These are phyloP conservation scores for Pachycephala philippinensis DNA, from an alignment of 2,113 vertebrate species.

Conservation along the genomic window DNA sequence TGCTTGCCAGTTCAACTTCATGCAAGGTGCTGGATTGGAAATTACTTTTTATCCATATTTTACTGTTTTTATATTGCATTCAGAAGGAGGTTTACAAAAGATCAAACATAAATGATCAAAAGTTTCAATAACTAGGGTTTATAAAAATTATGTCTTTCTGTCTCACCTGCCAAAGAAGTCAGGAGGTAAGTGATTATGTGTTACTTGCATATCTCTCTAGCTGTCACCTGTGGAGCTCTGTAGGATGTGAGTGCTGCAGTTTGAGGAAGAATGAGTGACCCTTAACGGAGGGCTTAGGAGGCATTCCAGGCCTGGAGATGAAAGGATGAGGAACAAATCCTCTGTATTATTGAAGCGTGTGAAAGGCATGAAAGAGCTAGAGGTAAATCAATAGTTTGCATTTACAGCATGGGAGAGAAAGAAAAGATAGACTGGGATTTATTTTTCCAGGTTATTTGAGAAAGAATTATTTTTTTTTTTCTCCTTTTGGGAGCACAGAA, in stretches of 20 bases:
- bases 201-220: neutral
- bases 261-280: neutral
- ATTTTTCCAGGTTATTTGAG: slow-evolving; percentile 50
- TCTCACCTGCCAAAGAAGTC: neutral
- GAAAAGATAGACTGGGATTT: slow-evolving; percentile 39
- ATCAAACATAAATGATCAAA: neutral
- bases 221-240: neutral
- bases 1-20: neutral
- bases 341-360: slow-evolving; percentile 53
- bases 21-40: neutral
- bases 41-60: neutral
- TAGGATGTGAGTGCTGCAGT: neutral
- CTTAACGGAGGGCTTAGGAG: neutral
- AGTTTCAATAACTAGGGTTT: neutral
- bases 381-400: slow-evolving; percentile 64
- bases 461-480: neutral
- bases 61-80: neutral
- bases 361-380: slow-evolving; percentile 47
- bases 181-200: neutral
- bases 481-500: neutral
- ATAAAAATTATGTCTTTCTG: neutral
- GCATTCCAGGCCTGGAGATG: slow-evolving; percentile 28
- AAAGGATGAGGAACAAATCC: slow-evolving; percentile 64
- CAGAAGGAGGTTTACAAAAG: neutral
- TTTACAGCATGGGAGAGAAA: slow-evolving; percentile 24